A percentile compares a stretch with the other conserved stretches of the same genome.
These are phyloP conservation scores for Ptychadena robeensis DNA, from an alignment of 2,797 vertebrate genomes.

Conservation along the genomic window DNA sequence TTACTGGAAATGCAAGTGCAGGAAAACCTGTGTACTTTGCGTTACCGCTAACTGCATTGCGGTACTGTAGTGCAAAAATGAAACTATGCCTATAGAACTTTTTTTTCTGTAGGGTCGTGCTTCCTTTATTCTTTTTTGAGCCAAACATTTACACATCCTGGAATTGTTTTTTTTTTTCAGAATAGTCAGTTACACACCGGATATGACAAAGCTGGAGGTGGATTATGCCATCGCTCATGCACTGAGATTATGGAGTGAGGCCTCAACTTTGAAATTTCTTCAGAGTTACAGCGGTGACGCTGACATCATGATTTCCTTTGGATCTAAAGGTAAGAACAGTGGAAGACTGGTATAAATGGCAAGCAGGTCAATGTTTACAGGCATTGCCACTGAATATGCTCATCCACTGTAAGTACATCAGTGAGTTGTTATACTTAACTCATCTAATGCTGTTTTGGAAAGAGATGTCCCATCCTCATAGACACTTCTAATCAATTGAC, in stretches of 20 bases:
- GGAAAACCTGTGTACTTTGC: no score
- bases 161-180: constrained; percentile 60
- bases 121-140: no score
- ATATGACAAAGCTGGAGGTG: constrained; percentile 63
- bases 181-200: constrained; percentile 70
- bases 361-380: neutral
- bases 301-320: constrained; percentile 76
- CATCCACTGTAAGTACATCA: neutral
- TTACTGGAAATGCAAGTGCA: no score
- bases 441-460: neutral
- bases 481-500: neutral
- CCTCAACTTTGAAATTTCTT: constrained; percentile 70
- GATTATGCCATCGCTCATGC: constrained; percentile 69
- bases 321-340: constrained; percentile 66
- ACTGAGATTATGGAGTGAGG: constrained; percentile 72
- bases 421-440: no score
- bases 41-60: no score
- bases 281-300: neutral
- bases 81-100: no score
- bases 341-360: neutral
- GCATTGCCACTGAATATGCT: neutral
- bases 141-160: neutral
- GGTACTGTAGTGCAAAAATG: no score
- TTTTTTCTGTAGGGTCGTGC: no score
- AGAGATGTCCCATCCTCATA: neutral